Evolutionary conservation across 2,113 vertebrate species (phyloP), one percentile per base, ranked within the genome.

Genomic region (Budorcas taxicolor): DNA sequence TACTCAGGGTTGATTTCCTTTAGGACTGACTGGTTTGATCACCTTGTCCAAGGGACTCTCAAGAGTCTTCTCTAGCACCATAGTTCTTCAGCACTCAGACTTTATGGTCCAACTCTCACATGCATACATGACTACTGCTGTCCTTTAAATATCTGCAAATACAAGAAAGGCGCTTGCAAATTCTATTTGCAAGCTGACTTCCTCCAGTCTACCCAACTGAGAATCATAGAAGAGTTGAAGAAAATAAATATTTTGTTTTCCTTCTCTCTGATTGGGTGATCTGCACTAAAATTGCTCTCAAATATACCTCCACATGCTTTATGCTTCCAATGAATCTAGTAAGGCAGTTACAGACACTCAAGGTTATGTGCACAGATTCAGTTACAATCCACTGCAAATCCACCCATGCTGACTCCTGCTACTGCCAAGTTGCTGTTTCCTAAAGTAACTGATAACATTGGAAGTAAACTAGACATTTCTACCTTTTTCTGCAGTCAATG

Each of bases 351-450:
- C 4, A 47, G 36, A 13, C 45, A 62, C 27, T 52, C 78, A 19
- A 74, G 33, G 1, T 86, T 64, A 13, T 19, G 15, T 27, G 45
- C 23, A 6, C 27, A 50, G 40, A 16, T 13, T 1, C 25, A 83
- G 19, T 50, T 55, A 12, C 6, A 7, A 57, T 19, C 45, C 36
- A 13, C 33, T 15, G 13, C 29, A 71, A 27, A 47, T 19, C 78
- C 21, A n/a, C 9, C 13, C 33, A 6, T 15, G 16, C 0, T 3
- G 33, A 58, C 23, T 53, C 19, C 13, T 21, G 21, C 25, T 12
- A 23, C 29, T 53, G 43, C 16, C 71, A 94, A 87, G 19, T 21
- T n/a, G 31, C 13, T n/a, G 23, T 43, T 45, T 40, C 80, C 50
- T 80, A 12, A 87, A 78, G 3, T 7, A 67, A 27, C 4, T 76